Evolutionary conservation across 2,888 invertebrate genomes (phyloP), one percentile per base, ranked within the genome.

Genomic region (Gryllus longicercus): DNA sequence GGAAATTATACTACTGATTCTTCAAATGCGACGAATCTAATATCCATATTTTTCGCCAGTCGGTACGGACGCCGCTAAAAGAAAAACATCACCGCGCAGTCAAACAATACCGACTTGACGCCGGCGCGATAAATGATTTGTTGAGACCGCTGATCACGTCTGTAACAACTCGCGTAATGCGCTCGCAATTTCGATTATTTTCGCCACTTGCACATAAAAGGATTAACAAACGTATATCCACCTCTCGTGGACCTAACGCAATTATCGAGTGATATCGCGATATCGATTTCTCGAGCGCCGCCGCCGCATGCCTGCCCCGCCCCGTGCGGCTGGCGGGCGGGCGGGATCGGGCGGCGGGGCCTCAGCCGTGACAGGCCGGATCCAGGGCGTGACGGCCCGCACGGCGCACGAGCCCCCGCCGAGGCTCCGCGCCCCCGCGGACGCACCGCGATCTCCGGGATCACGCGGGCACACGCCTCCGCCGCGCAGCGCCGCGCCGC

Each of bases 201-300:
- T 63, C 63, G 63, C 63, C 63, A 63, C 63, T 63, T 63, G 63
- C 63, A 63, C 63, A 14, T 63, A 63, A 63, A 63, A 63, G 63
- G 63, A 63, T 63, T 63, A 63, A 63, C 63, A 63, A 18, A n/a
- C 63, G 63, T 63, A n/a, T 63, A 63, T 63, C 63, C 63, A 63
- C 63, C n/a, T 63, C 14, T 63, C n/a, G 63, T 63, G 5, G n/a
- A n/a, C n/a, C 63, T 63, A 63, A 63, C 63, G 8, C n/a, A 63
- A 63, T 63, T 63, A 63, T 63, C 63, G 63, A 63, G 1, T 63
- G 14, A 63, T 63, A 63, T 63, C 63, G 8, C 8, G 16, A 63
- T 63, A 63, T 63, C 63, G 63, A 63, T 63, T 63, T 63, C 63
- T 63, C 63, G 63, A 63, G 12, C 14, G 38, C 38, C 38, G 38